Conservation (phyloP, 2,888 invertebrate genomes). For the Tetranychus truncatus region DNA sequence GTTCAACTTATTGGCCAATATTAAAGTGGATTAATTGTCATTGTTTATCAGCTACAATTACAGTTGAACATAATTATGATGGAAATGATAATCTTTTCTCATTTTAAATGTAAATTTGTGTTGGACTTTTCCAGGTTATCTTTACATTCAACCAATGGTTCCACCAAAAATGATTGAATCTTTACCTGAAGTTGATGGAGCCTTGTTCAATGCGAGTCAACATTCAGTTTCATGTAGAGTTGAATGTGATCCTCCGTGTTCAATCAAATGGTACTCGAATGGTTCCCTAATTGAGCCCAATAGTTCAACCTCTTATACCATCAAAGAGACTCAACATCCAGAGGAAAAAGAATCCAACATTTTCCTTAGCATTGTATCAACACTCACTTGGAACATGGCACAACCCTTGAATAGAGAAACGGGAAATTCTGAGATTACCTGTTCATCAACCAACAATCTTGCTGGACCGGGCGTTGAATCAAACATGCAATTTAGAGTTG, state of each 20-base stretch:
- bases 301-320: slow-evolving; percentile 16
- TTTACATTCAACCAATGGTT: slow-evolving; percentile 3
- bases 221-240: slow-evolving; percentile 45
- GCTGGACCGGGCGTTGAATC: slow-evolving; percentile 63
- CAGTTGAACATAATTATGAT: background rate
- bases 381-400: slow-evolving; percentile 41
- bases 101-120: background rate
- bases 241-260: slow-evolving; percentile 69
- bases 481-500: slow-evolving; percentile 64
- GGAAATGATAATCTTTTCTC: background rate
- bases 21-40: background rate
- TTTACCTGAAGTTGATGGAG: slow-evolving; percentile 1
- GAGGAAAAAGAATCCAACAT: slow-evolving; percentile 41
- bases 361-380: slow-evolving; percentile 72
- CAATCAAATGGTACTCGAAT: slow-evolving; percentile 48
- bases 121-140: background rate
- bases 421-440: slow-evolving; percentile 28
- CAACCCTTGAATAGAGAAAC: slow-evolving; percentile 24
- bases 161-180: slow-evolving; percentile 12
- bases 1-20: background rate
- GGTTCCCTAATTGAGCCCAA: slow-evolving; percentile 13
- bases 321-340: slow-evolving; percentile 22
- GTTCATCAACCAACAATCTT: slow-evolving; percentile 25
- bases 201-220: slow-evolving; percentile 12
- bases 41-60: background rate